phyloP scores from a whole-genome alignment of 2,797 vertebrate genomes.

The Cirrhinus molitorella region DNA sequence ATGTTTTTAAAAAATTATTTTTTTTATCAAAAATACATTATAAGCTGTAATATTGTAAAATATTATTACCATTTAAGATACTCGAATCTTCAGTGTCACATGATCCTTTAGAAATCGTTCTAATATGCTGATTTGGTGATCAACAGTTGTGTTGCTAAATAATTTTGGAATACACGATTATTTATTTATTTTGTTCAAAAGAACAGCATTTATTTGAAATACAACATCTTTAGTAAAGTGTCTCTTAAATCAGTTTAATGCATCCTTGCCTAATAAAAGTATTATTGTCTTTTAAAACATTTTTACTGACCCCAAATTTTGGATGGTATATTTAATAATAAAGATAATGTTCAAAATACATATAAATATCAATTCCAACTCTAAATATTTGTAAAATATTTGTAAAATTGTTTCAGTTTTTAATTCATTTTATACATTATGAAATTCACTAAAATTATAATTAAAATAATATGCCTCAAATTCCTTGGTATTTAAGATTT shows the following conservation, averaged over 20 bases:
- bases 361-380: neutral
- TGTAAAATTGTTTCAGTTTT: too few relatives aligned
- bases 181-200: neutral
- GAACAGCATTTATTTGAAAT: neutral
- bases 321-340: neutral
- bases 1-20: neutral
- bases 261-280: neutral
- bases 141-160: neutral
- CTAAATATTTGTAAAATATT: neutral
- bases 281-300: too few relatives aligned
- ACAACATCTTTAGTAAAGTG: neutral
- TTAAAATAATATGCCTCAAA: neutral
- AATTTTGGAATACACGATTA: neutral
- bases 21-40: neutral
- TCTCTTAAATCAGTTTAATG: too few relatives aligned
- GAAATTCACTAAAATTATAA: neutral
- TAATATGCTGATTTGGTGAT: neutral
- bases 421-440: neutral
- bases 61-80: neutral
- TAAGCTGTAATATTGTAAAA: neutral
- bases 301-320: neutral
- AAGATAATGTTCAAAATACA: neutral
- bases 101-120: neutral
- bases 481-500: neutral
- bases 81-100: neutral